A percentile compares a stretch with the other conserved stretches of the same genome.
phyloP scores from a whole-genome alignment of 2,888 invertebrate species.

The Hemithea aestivaria region DNA sequence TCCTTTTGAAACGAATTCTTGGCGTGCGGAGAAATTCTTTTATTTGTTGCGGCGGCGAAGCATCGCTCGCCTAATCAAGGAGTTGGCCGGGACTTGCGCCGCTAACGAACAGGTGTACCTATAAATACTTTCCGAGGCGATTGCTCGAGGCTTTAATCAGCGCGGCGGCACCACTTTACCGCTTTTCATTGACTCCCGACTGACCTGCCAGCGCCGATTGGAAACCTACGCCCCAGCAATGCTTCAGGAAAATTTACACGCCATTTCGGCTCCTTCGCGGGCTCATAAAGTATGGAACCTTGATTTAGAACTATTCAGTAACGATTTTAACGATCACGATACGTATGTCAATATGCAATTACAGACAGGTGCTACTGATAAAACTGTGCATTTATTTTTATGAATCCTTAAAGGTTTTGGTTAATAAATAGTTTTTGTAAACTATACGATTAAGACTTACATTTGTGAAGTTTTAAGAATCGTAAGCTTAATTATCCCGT shows the following conservation, averaged over 20 bases:
- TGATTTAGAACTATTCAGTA: slow-evolving; percentile 35
- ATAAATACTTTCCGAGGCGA: slow-evolving; percentile 77
- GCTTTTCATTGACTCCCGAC: slow-evolving; percentile 74
- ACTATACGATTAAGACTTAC: too few relatives aligned
- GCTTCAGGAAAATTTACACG: slow-evolving; percentile 61
- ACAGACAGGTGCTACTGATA: slow-evolving; percentile 4
- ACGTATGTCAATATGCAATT: slow-evolving; percentile 8
- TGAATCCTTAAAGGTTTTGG: too few relatives aligned
- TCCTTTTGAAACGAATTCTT: slow-evolving; percentile 50
- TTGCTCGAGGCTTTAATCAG: slow-evolving; percentile 79
- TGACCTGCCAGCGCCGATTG: slow-evolving; percentile 71
- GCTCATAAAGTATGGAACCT: slow-evolving; percentile 29
- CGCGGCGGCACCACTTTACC: slow-evolving; percentile 73
- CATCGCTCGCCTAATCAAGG: slow-evolving; percentile 77
- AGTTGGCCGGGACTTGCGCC: slow-evolving; percentile 72
- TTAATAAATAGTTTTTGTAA: too few relatives aligned
- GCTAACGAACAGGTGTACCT: slow-evolving; percentile 79
- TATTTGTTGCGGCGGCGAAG: slow-evolving; percentile 70
- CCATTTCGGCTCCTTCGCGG: slow-evolving; percentile 45
- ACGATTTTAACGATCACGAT: slow-evolving; percentile 7
- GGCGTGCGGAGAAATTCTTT: slow-evolving; percentile 63
- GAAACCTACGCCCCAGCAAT: slow-evolving; percentile 68
- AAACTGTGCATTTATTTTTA: too few relatives aligned
- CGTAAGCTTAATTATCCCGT: too few relatives aligned
- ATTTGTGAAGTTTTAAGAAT: too few relatives aligned